Evolutionary conservation across 2,888 invertebrate genomes (phyloP), one percentile per base, ranked within the genome.

Genomic region (Rhopalosiphum nymphaeae): DNA sequence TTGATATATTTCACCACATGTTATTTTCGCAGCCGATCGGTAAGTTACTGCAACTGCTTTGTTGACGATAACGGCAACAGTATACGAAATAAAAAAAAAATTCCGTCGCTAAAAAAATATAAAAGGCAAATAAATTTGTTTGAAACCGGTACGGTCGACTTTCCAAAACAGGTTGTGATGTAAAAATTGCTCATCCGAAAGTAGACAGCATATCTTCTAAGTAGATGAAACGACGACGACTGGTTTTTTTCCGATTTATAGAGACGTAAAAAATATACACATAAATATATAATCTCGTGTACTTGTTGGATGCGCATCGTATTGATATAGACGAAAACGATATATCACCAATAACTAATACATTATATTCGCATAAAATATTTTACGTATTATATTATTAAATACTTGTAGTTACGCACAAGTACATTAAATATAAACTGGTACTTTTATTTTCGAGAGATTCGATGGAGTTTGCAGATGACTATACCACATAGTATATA

Each of bases 101-200:
- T 91, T 85, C 44, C 10, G 42, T 85, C 10, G 10, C 44, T 85
- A 44, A 42, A 29, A 16, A 53, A 56, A 56, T 0, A 91, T 21
- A n/a, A 57, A 86, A 26, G 29, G 25, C 56, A 61, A 56, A 29
- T 36, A 92, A 89, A 85, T 56, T n/a, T 11, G 36, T 11, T 25
- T 56, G 26, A 57, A 93, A 93, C 93, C 89, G 89, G 93, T 93
- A 93, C 44, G 85, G 26, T 56, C 21, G 67, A 89, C 93, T 93
- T 93, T 93, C 93, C 85, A 93, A 93, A 93, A 89, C 93, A 10
- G 89, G 93, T 57, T 89, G 57, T 36, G 13, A 25, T 9, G 57
- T 61, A 92, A 92, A 84, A 92, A 85, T 46, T 84, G 42, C 89
- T 89, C 89, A 78, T 78, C 93, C 84, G 93, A 93, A 93, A 93